A percentile compares a stretch with the other conserved stretches of the same genome.
phyloP scores from a whole-genome alignment of 2,888 invertebrate species.

The Diaprepes abbreviatus region DNA sequence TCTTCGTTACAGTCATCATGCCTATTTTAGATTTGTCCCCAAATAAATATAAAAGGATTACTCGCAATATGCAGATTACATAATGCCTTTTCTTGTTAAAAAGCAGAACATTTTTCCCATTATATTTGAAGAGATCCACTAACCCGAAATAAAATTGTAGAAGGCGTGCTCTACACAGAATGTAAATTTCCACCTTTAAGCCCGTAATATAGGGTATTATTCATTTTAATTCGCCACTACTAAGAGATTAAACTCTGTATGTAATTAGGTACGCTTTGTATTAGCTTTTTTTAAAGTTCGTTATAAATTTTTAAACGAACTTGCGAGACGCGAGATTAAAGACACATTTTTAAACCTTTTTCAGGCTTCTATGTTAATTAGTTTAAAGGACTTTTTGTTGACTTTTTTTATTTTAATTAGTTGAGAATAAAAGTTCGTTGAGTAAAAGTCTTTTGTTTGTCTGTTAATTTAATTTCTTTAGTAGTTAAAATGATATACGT shows the following conservation, averaged over 20 bases:
- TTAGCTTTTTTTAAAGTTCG: background rate
- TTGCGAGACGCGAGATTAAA: background rate
- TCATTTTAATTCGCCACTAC: background rate
- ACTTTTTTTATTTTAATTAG: background rate
- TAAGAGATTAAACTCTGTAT: constrained; percentile 3
- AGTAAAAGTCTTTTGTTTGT: background rate
- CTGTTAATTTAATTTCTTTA: no score
- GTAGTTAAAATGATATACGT: no score
- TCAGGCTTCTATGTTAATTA: background rate
- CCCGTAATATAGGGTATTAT: background rate
- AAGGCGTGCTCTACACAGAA: background rate
- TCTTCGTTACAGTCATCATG: no score
- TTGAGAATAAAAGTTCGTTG: no score
- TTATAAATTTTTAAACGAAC: constrained; percentile 3
- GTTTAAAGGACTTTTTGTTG: background rate
- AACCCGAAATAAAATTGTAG: constrained; percentile 2
- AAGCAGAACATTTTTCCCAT: no score
- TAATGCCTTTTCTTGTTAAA: no score
- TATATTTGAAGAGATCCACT: background rate
- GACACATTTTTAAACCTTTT: background rate
- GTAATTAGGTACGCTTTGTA: constrained; percentile 13
- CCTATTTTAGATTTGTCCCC: no score
- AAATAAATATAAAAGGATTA: no score
- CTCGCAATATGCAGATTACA: no score
- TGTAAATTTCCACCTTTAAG: constrained; percentile 6